phyloP scores from a whole-genome alignment of 2,797 vertebrate genomes.

The Acridotheres tristis region DNA sequence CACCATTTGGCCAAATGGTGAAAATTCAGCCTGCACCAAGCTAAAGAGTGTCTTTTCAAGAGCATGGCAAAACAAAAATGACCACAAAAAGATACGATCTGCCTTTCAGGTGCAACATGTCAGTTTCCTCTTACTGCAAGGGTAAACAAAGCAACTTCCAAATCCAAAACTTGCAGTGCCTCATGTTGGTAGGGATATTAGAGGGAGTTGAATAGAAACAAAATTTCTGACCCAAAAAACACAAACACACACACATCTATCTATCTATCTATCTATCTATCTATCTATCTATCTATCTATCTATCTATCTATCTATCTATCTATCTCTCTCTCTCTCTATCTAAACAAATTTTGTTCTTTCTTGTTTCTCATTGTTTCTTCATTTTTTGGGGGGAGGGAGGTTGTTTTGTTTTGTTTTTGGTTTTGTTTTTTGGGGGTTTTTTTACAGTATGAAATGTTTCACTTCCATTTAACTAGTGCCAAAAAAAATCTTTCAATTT shows the following conservation, averaged over 20 bases:
- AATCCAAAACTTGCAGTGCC: not conserved
- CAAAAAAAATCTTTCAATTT: not conserved
- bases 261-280: too few species aligned
- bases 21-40: not conserved
- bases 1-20: not conserved
- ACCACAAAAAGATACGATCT: not conserved
- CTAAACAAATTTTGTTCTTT: not conserved
- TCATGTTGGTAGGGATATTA: not conserved
- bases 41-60: rapidly evolving
- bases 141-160: not conserved
- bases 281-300: too few species aligned
- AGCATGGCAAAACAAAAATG: not conserved
- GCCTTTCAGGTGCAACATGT: not conserved
- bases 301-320: too few species aligned
- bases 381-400: not conserved
- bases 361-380: not conserved
- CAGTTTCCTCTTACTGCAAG: not conserved
- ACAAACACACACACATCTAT: rapidly evolving
- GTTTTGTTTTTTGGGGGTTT: too few species aligned
- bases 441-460: not conserved
- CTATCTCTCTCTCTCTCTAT: too few species aligned
- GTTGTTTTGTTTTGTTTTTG: too few species aligned
- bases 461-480: not conserved
- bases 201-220: not conserved
- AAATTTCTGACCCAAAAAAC: not conserved